These are phyloP conservation scores for Zaprionus africanus DNA, from an alignment of 1,140 invertebrate genomes.

Conservation along the genomic window DNA sequence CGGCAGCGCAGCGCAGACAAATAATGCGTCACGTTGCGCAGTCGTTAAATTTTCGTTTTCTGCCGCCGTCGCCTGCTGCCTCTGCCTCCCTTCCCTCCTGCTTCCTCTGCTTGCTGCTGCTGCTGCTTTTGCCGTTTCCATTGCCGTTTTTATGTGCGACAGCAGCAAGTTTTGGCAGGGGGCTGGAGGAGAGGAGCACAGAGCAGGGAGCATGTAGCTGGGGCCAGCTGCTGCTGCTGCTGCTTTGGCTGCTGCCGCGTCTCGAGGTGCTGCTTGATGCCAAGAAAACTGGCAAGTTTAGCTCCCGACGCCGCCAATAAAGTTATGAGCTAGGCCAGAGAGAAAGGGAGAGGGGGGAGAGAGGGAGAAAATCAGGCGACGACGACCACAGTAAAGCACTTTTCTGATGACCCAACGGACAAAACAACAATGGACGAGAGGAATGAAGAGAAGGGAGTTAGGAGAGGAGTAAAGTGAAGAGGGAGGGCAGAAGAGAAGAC, in stretches of 20 bases:
- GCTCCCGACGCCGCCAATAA: constrained; percentile 56
- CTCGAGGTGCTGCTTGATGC: constrained; percentile 51
- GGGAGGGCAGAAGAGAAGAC: too few species aligned
- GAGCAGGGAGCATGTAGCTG: constrained; percentile 8
- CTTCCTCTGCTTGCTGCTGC: constrained; percentile 35
- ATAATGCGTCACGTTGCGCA: constrained; percentile 82
- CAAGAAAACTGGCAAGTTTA: constrained; percentile 75
- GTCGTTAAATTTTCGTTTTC: constrained; percentile 82
- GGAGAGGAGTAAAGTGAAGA: too few species aligned
- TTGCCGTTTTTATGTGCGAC: constrained; percentile 78
- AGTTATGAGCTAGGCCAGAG: constrained; percentile 59
- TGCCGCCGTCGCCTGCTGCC: constrained; percentile 39
- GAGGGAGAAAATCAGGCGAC: constrained; percentile 4
- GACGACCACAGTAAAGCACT: constrained; percentile 13
- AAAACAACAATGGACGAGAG: not conserved
- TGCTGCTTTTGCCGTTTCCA: constrained; percentile 17
- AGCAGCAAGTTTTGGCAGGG: constrained; percentile 50
- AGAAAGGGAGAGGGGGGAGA: not conserved
- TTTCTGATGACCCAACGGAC: constrained; percentile 11
- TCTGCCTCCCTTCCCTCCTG: not conserved
- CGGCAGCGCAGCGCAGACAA: constrained; percentile 75
- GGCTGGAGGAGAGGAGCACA: not conserved
- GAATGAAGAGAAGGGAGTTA: not conserved
- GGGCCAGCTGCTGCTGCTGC: constrained; percentile 57
- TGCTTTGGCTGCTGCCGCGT: constrained; percentile 39